Evolutionary conservation across 2,797 vertebrate species (phyloP).

Genomic region (Channallabes apus): DNA sequence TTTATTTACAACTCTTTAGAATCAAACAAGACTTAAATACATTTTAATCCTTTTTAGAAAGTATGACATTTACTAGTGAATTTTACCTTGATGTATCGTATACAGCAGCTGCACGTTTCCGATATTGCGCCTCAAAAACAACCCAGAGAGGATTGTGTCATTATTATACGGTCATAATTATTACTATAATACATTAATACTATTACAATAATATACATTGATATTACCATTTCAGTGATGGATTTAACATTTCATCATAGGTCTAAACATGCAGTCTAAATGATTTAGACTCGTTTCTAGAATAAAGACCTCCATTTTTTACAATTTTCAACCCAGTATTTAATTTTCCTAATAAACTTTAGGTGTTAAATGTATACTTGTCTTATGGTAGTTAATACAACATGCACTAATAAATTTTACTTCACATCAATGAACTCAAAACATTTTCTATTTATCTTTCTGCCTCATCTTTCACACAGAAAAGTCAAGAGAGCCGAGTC

Average conservation of each 20-base stretch:
- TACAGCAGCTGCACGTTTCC: not conserved
- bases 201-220: not conserved
- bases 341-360: not conserved
- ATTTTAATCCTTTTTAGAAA: not conserved
- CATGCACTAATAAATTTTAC: not conserved
- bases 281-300: not conserved
- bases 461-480: not conserved
- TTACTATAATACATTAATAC: no score
- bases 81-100: not conserved
- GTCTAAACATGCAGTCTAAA: not conserved
- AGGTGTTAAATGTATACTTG: not conserved
- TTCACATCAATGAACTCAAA: not conserved
- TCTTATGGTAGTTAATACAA: not conserved
- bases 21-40: not conserved
- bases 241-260: not conserved
- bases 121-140: not conserved
- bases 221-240: not conserved
- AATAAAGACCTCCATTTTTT: not conserved
- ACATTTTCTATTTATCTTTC: not conserved
- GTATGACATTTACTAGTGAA: slow-evolving; percentile 2
- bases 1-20: not conserved
- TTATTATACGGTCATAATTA: not conserved
- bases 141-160: not conserved
- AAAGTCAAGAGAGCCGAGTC: not conserved
- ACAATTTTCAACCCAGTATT: not conserved